Conservation (phyloP, 2,797 vertebrate species). For the Anguilla pacifica region DNA sequence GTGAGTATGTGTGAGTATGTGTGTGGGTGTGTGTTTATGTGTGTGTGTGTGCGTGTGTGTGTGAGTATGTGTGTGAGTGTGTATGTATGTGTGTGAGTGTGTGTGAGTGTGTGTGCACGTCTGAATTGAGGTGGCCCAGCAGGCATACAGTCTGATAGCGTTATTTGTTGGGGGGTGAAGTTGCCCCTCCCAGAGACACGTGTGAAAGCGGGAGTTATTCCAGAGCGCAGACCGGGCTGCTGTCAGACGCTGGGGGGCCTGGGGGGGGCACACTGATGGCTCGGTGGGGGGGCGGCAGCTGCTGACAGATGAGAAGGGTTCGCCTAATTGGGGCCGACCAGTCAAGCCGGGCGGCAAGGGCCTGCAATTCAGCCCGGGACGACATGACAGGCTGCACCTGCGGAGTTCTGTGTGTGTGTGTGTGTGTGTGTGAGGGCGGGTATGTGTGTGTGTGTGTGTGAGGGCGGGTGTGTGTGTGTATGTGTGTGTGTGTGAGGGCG, state of each 20-base stretch:
- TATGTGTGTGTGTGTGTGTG: neutral
- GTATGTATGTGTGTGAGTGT: too few species aligned
- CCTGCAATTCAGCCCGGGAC: neutral
- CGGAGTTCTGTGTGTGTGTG: neutral
- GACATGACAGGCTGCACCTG: neutral
- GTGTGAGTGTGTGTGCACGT: conserved; percentile 41
- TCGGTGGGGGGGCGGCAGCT: neutral
- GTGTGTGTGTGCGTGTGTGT: too few species aligned
- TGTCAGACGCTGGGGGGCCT: neutral
- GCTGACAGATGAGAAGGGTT: conserved; percentile 38
- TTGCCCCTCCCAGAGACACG: neutral
- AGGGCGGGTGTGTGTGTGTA: too few species aligned
- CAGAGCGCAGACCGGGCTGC: neutral
- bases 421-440: neutral
- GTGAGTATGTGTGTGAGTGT: too few species aligned
- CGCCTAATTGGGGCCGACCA: conserved; percentile 62
- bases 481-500: too few species aligned
- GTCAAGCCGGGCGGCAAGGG: conserved; percentile 2
- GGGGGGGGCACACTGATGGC: neutral
- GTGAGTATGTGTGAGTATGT: too few species aligned
- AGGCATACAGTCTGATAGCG: neutral
- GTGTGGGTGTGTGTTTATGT: too few species aligned
- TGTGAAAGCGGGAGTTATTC: conserved; percentile 25
- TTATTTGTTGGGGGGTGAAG: conserved; percentile 19
- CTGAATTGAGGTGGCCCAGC: conserved; percentile 25